phyloP scores from a whole-genome alignment of 2,888 invertebrate species.

The Clepsis dumicolana region DNA sequence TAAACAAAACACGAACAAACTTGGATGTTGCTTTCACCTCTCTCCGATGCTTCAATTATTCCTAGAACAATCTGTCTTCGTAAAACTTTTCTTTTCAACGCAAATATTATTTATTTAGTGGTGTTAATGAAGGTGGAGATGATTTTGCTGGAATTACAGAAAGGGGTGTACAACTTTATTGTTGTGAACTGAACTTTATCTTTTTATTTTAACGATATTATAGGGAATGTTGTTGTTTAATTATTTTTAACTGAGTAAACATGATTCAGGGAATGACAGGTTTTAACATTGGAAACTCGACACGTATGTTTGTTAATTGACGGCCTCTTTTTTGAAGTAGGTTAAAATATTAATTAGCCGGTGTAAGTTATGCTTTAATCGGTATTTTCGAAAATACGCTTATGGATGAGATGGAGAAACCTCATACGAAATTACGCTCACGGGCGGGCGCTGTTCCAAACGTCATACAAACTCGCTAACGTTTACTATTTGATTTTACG shows the following conservation, averaged over 20 bases:
- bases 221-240: not conserved
- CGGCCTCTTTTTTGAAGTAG: too few relatives aligned
- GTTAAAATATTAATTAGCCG: too few relatives aligned
- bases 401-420: too few relatives aligned
- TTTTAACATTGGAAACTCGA: too few relatives aligned
- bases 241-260: not conserved
- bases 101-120: conserved; percentile 13
- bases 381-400: too few relatives aligned
- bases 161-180: conserved; percentile 1
- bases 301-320: too few relatives aligned
- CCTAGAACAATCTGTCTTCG: conserved; percentile 46
- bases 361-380: too few relatives aligned
- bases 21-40: conserved; percentile 53
- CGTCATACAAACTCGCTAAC: too few relatives aligned
- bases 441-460: too few relatives aligned
- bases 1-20: conserved; percentile 49
- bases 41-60: conserved; percentile 60
- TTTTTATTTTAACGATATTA: not conserved
- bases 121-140: conserved; percentile 19
- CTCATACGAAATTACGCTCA: too few relatives aligned
- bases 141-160: conserved; percentile 1
- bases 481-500: too few relatives aligned
- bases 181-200: not conserved
- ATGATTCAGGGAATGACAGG: too few relatives aligned
- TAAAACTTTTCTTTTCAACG: conserved; percentile 20